phyloP scores from a whole-genome alignment of 2,888 invertebrate species.

The Nasonovia ribisnigri region DNA sequence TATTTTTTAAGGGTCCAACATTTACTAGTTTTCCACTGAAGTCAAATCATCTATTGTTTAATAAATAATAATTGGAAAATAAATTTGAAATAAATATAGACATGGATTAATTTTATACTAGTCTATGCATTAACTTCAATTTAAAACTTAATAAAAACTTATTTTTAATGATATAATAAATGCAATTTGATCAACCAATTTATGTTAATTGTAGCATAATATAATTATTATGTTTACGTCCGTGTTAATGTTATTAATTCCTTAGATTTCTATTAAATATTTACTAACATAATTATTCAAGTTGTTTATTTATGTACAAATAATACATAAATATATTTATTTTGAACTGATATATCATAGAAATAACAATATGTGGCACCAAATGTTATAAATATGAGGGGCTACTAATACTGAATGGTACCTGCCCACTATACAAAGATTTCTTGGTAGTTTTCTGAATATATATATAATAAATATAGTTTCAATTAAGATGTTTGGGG shows the following conservation, averaged over 20 bases:
- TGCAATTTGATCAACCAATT: slow-evolving; percentile 14
- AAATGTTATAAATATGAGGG: not conserved
- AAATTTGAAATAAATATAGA: not conserved
- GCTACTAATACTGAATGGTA: not conserved
- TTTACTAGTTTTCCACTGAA: not conserved
- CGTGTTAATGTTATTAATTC: slow-evolving; percentile 40
- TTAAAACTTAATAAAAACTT: not conserved
- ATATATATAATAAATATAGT: not conserved
- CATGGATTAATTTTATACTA: not conserved
- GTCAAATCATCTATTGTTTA: not conserved
- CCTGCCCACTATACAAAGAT: not conserved
- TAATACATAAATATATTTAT: not conserved
- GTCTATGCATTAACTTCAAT: not conserved
- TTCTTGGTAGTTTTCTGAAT: not conserved
- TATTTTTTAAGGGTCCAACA: not conserved
- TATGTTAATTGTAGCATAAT: not conserved
- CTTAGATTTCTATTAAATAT: slow-evolving; percentile 4
- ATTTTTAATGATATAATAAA: not conserved
- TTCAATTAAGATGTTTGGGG: not conserved
- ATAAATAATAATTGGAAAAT: not conserved
- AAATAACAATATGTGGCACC: not conserved
- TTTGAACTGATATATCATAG: not conserved
- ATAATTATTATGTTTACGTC: slow-evolving; percentile 53
- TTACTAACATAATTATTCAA: not conserved
- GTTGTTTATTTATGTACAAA: not conserved